Conservation (phyloP, 2,797 vertebrate genomes). For the Crypturellus tataupa region DNA sequence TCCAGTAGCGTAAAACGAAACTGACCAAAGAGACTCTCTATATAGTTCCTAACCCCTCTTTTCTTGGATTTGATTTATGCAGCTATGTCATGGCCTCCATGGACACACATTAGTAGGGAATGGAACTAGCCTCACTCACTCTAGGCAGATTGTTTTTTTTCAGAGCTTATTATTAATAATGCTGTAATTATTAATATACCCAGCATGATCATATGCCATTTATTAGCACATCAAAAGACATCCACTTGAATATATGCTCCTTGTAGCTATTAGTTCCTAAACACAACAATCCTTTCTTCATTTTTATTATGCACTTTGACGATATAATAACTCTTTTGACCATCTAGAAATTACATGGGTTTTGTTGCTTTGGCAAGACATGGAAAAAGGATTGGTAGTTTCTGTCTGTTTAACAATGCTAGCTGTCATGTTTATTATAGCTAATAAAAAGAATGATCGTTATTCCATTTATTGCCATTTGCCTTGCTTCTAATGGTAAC, state of each 20-base stretch:
- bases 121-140: neutral
- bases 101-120: neutral
- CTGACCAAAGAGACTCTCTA: neutral
- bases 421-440: neutral
- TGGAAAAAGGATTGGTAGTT: neutral
- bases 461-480: neutral
- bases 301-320: neutral
- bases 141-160: neutral
- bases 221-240: neutral
- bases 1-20: neutral
- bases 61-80: neutral
- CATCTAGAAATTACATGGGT: neutral
- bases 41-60: neutral
- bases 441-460: neutral
- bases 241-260: neutral
- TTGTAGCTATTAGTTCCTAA: neutral
- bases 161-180: neutral
- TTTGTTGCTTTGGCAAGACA: neutral
- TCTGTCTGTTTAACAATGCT: neutral
- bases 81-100: neutral
- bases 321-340: neutral
- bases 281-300: neutral
- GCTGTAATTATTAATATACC: neutral
- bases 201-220: neutral
- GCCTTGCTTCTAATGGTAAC: neutral